Evolutionary conservation across 2,888 invertebrate species (phyloP).

Genomic region (Gandaritis pyraliata): DNA sequence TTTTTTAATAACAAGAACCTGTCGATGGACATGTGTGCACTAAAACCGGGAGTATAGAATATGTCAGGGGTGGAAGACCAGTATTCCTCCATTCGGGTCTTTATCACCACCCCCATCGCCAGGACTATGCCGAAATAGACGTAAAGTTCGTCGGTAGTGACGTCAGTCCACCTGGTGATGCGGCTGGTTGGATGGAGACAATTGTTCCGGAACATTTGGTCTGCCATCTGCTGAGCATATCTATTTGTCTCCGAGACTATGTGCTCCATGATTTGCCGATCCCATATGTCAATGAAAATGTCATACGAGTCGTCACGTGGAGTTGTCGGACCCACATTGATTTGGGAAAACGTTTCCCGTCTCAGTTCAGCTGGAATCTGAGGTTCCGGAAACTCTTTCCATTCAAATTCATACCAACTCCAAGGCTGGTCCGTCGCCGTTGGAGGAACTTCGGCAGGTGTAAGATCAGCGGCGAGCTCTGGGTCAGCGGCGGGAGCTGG

Average conservation of each 20-base stretch:
- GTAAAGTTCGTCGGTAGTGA: constrained; percentile 38
- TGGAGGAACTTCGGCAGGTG: constrained; percentile 12
- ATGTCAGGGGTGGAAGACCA: constrained; percentile 39
- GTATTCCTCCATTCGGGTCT: constrained; percentile 41
- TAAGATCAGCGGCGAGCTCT: constrained; percentile 10
- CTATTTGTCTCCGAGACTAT: constrained; percentile 45
- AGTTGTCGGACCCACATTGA: constrained; percentile 39
- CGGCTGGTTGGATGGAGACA: constrained; percentile 32
- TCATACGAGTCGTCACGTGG: constrained; percentile 38
- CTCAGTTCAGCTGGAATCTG: constrained; percentile 33
- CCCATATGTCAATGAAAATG: constrained; percentile 46
- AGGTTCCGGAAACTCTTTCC: constrained; percentile 30
- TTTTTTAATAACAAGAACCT: constrained; percentile 6
- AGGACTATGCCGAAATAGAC: constrained; percentile 40
- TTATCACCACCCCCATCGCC: constrained; percentile 43
- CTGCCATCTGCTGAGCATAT: constrained; percentile 46
- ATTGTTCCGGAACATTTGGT: constrained; percentile 13
- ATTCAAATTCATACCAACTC: constrained; percentile 24
- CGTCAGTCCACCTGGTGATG: constrained; percentile 28
- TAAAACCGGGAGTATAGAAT: constrained; percentile 29
- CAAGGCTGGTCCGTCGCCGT: constrained; percentile 23
- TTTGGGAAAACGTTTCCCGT: constrained; percentile 35
- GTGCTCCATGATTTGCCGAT: constrained; percentile 44
- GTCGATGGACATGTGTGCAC: constrained; percentile 21
- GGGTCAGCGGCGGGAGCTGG: background rate